Percentiles rank a stretch among this genome's conserved stretches.
phyloP scores from a whole-genome alignment of 2,888 invertebrate genomes.

The Apamea sordens region DNA sequence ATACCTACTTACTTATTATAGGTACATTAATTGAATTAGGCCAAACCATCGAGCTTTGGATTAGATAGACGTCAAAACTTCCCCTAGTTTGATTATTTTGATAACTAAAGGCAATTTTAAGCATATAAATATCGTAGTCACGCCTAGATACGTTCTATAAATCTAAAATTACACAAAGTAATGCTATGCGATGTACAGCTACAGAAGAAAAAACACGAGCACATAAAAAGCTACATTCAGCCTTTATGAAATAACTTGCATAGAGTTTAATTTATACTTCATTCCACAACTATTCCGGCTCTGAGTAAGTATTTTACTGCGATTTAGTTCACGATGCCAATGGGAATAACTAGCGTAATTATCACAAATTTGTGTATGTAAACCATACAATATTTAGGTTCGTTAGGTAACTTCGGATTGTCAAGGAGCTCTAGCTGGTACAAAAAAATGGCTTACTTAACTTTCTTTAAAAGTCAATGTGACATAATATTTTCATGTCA shows the following conservation, averaged over 20 bases:
- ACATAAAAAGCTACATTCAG: not conserved
- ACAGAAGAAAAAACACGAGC: not conserved
- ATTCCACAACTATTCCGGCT: constrained; percentile 8
- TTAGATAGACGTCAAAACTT: not conserved
- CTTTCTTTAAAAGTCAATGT: not conserved
- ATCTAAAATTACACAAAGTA: not conserved
- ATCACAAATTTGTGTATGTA: not conserved
- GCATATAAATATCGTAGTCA: not conserved
- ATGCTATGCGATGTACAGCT: not conserved
- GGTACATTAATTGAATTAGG: not conserved
- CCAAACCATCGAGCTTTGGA: not conserved
- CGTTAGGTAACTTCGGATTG: not conserved
- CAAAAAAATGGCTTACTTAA: not conserved
- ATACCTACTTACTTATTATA: not conserved
- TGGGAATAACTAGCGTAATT: not conserved
- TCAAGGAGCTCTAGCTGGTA: not conserved
- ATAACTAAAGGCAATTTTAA: not conserved
- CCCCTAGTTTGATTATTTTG: no score
- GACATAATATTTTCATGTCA: not conserved
- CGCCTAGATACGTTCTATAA: not conserved
- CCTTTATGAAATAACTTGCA: not conserved
- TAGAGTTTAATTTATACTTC: constrained; percentile 1
- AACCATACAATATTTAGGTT: not conserved
- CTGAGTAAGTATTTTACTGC: not conserved
- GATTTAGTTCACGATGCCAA: not conserved